Conservation (phyloP, 2,797 vertebrate species). For the Halcyon leucocephala region DNA sequence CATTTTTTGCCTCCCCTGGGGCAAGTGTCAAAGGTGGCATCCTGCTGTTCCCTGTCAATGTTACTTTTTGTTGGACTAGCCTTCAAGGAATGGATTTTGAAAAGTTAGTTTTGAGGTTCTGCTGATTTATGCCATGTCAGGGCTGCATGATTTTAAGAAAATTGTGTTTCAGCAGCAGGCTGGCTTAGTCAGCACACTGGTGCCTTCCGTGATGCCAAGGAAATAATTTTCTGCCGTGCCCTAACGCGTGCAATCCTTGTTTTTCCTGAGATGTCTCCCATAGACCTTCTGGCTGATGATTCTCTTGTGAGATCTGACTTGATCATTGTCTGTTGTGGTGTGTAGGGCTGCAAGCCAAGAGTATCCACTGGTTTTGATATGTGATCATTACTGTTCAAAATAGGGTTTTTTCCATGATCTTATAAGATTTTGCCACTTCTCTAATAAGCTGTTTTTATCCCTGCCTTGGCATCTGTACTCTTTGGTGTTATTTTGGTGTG, state of each 20-base stretch:
- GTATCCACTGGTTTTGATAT: conserved; percentile 24
- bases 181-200: background rate
- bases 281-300: conserved; percentile 6
- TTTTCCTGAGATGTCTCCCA: background rate
- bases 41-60: background rate
- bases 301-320: background rate
- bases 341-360: conserved; percentile 11
- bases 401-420: conserved; percentile 26
- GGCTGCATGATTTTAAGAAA: background rate
- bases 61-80: background rate
- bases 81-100: background rate
- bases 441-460: conserved; percentile 8
- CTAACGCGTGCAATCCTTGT: background rate
- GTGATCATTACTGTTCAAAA: conserved; percentile 17
- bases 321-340: background rate
- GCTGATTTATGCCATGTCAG: background rate
- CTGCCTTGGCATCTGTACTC: background rate
- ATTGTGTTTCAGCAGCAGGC: background rate
- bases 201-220: background rate
- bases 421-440: background rate
- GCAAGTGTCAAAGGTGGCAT: background rate
- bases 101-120: background rate
- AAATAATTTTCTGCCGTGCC: background rate
- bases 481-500: background rate
- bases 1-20: background rate